Evolutionary conservation across 2,797 vertebrate species (phyloP).

Genomic region (Lithobates sylvaticus): DNA sequence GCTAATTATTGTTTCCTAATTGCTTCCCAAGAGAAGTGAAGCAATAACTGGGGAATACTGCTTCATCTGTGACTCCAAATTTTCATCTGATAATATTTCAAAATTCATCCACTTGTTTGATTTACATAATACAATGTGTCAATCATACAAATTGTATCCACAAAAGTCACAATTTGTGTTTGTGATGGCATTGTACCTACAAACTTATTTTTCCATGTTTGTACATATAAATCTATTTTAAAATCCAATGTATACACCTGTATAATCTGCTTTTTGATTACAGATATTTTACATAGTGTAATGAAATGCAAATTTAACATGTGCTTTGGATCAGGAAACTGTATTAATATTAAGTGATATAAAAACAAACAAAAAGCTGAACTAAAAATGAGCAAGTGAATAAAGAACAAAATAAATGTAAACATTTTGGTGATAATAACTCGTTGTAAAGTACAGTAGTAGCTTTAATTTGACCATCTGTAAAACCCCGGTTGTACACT

Average conservation of each 20-base stretch:
- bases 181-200: background rate
- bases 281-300: background rate
- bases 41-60: constrained; percentile 46
- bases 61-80: constrained; percentile 41
- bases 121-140: constrained; percentile 36
- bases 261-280: background rate
- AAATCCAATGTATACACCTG: background rate
- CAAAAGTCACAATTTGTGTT: background rate
- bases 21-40: constrained; percentile 49
- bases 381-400: too few species aligned
- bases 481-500: background rate
- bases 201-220: background rate
- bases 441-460: background rate
- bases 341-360: background rate
- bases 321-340: too few species aligned
- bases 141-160: constrained; percentile 31
- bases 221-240: background rate
- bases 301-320: background rate
- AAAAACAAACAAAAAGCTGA: background rate
- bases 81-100: constrained; percentile 38
- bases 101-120: constrained; percentile 47
- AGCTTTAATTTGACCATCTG: background rate
- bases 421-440: background rate
- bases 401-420: too few species aligned
- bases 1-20: constrained; percentile 57